Conservation (phyloP, 2,888 invertebrate species). For the Epistrophe eligans region DNA sequence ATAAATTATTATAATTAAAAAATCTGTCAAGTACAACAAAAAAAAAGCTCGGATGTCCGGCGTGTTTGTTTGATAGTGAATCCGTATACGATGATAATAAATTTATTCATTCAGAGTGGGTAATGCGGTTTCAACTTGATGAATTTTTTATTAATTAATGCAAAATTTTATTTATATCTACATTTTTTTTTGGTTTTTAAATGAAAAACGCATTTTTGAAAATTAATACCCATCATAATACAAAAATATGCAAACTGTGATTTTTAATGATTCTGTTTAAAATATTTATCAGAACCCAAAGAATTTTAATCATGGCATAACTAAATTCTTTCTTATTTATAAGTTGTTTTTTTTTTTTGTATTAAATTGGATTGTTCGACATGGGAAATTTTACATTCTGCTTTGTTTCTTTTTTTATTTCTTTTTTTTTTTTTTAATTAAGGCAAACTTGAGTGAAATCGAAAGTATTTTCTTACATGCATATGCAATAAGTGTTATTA, state of each 20-base stretch:
- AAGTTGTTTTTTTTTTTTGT: not conserved
- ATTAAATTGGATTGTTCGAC: not conserved
- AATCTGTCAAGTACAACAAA: slow-evolving; percentile 11
- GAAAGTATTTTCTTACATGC: not conserved
- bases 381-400: not conserved
- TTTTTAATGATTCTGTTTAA: slow-evolving; percentile 4
- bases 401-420: not conserved
- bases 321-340: not conserved
- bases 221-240: not conserved
- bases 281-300: not conserved
- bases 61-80: not conserved
- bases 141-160: not conserved
- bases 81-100: not conserved
- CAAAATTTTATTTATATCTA: not conserved
- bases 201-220: slow-evolving; percentile 10
- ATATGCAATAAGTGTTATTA: not conserved
- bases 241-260: not conserved
- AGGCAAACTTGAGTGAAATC: not conserved
- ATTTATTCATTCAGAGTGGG: slow-evolving; percentile 12
- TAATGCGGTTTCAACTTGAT: slow-evolving; percentile 25
- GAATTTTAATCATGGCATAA: not conserved
- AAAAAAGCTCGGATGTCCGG: slow-evolving; percentile 2
- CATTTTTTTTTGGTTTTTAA: not conserved
- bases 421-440: not conserved
- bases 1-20: slow-evolving; percentile 53